Percentiles rank a stretch among this genome's conserved stretches.
These are phyloP conservation scores for Zapornia atra DNA, from an alignment of 2,113 vertebrate species.

Conservation along the genomic window DNA sequence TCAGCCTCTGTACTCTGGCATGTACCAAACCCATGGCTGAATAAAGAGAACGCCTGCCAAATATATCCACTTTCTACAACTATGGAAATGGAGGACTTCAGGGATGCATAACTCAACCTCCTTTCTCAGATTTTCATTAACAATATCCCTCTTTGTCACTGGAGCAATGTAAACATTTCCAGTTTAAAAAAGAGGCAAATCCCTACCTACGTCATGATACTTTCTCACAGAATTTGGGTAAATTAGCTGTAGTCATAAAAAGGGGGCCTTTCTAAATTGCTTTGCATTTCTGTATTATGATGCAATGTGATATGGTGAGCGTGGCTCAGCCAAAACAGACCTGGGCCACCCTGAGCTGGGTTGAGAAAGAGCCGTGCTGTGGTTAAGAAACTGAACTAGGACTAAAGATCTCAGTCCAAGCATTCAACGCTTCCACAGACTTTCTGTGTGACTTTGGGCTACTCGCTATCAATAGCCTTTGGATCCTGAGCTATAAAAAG, in stretches of 20 bases:
- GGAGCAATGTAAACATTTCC: conserved; percentile 18
- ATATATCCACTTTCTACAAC: conserved; percentile 63
- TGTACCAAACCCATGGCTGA: conserved; percentile 61
- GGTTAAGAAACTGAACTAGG: background rate
- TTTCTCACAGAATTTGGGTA: background rate
- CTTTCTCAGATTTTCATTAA: conserved; percentile 48
- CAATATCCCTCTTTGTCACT: conserved; percentile 48
- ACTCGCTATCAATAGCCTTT: background rate
- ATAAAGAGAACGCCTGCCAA: conserved; percentile 57
- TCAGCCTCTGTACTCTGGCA: conserved; percentile 43
- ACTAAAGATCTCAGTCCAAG: background rate
- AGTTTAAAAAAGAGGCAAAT: conserved; percentile 6
- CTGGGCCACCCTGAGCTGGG: background rate
- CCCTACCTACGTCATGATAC: background rate
- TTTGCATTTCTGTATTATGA: background rate
- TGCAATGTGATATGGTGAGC: background rate
- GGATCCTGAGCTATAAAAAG: background rate
- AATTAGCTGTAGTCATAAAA: conserved; percentile 27
- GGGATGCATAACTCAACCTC: conserved; percentile 57
- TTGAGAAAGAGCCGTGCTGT: background rate
- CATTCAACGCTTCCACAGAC: background rate
- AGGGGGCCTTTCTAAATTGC: background rate
- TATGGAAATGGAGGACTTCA: conserved; percentile 59
- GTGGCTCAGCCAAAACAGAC: background rate
- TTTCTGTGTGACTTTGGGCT: background rate